Evolutionary conservation across 2,888 invertebrate genomes (phyloP), one percentile per base, ranked within the genome.

Genomic region (Drosophila hamatofila): DNA sequence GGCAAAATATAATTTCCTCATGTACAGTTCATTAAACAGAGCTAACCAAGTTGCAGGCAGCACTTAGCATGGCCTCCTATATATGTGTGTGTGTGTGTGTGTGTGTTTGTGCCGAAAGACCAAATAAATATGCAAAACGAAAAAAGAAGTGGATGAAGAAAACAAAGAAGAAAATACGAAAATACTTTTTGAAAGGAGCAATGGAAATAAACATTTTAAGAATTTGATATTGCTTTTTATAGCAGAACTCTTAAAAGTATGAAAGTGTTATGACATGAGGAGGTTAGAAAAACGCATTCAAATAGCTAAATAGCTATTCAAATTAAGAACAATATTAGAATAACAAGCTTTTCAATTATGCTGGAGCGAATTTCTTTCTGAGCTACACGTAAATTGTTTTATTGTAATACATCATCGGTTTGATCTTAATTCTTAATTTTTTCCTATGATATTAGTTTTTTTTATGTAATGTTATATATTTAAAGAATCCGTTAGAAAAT

Each of bases 21-120:
- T 87, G 68, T 72, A 63, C 86, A 86, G 86, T 86, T 86, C 87
- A 88, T 86, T 86, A 86, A 86, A 78, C 89, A 78, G 67, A 83
- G 76, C 83, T 71, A 75, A 70, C 75, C 75, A 62, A 74, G 57
- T 69, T 65, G 69, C 60, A 66, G 64, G 56, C 69, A 72, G 69
- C 76, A 69, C 66, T 80, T 69, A 61, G 63, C 76, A 62, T 48
- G 39, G 30, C 23, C 35, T 23, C 52, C 23, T 27, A 2, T 16
- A 9, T n/a, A 23, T 63, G 44, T 41, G 33, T 64, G 18, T 41
- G 8, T 16, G 12, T 49, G 14, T 23, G 30, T 60, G 46, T 51
- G 55, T 63, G 35, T 42, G n/a, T 21, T 1, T 42, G 39, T 39
- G 23, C 12, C 41, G 21, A 25, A 60, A 52, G 54, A 55, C 37